Evolutionary conservation across 2,797 vertebrate genomes (phyloP).

Genomic region (Fistularia tabacaria): DNA sequence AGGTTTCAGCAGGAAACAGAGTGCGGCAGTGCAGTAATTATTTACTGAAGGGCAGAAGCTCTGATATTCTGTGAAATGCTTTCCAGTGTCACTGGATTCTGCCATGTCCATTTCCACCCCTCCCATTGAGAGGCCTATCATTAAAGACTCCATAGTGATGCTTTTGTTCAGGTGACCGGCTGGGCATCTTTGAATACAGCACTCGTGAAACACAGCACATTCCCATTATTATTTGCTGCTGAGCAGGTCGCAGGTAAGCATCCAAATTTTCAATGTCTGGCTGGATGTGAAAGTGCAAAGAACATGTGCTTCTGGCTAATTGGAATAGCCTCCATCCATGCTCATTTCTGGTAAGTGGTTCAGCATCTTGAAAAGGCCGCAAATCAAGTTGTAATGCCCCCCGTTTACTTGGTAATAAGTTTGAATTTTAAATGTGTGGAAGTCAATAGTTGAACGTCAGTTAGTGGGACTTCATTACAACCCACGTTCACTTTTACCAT

Average conservation of each 20-base stretch:
- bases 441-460: conserved; percentile 52
- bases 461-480: conserved; percentile 61
- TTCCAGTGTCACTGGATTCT: conserved; percentile 51
- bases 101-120: conserved; percentile 58
- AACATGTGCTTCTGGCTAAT: conserved; percentile 43
- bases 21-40: conserved; percentile 64
- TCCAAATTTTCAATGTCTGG: conserved; percentile 9
- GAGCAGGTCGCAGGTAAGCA: conserved; percentile 1
- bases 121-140: conserved; percentile 67
- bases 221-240: conserved; percentile 6
- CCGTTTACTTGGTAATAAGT: conserved; percentile 66
- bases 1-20: conserved; percentile 68
- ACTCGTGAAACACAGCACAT: conserved; percentile 42
- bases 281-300: background rate
- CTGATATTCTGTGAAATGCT: conserved; percentile 68
- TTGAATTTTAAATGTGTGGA: conserved; percentile 69
- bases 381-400: conserved; percentile 44
- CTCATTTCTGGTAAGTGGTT: conserved; percentile 65
- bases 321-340: conserved; percentile 46
- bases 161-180: conserved; percentile 43
- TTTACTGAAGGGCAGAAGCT: conserved; percentile 71
- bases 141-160: conserved; percentile 76
- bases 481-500: conserved; percentile 52
- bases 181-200: conserved; percentile 57
- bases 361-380: conserved; percentile 46